phyloP scores from a whole-genome alignment of 2,888 invertebrate species.

The Tenthredo amoena region DNA sequence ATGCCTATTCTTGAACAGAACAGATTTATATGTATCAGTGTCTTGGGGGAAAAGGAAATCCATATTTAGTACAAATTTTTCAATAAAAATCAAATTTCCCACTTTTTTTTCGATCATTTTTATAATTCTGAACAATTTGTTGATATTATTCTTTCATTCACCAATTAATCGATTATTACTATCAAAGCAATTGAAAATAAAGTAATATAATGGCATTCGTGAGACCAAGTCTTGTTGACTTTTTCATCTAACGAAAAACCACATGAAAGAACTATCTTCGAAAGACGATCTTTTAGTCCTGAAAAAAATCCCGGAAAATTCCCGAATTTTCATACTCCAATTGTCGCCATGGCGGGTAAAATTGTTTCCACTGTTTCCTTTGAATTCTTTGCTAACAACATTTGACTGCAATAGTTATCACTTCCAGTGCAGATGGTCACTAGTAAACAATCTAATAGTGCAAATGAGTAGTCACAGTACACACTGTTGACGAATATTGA shows the following conservation, averaged over 20 bases:
- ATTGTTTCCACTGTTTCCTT: not conserved
- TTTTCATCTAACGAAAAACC: too few species aligned
- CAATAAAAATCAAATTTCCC: not conserved
- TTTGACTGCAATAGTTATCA: not conserved
- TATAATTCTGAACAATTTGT: not conserved
- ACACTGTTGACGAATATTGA: not conserved
- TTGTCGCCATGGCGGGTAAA: not conserved
- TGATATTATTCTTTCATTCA: not conserved
- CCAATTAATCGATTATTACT: not conserved
- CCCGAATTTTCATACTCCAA: too few species aligned
- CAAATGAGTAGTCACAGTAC: not conserved
- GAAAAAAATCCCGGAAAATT: too few species aligned
- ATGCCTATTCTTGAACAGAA: not conserved
- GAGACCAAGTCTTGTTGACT: too few species aligned
- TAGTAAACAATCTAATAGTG: not conserved
- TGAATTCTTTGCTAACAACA: not conserved
- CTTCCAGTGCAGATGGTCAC: not conserved
- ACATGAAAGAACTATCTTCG: too few species aligned
- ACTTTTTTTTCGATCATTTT: not conserved
- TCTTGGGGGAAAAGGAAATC: not conserved
- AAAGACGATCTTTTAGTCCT: too few species aligned
- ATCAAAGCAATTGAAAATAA: too few species aligned
- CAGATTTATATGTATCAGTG: not conserved
- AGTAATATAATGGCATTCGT: too few species aligned
- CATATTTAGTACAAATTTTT: not conserved